phyloP scores from a whole-genome alignment of 2,113 vertebrate genomes.

The Panurus biarmicus region DNA sequence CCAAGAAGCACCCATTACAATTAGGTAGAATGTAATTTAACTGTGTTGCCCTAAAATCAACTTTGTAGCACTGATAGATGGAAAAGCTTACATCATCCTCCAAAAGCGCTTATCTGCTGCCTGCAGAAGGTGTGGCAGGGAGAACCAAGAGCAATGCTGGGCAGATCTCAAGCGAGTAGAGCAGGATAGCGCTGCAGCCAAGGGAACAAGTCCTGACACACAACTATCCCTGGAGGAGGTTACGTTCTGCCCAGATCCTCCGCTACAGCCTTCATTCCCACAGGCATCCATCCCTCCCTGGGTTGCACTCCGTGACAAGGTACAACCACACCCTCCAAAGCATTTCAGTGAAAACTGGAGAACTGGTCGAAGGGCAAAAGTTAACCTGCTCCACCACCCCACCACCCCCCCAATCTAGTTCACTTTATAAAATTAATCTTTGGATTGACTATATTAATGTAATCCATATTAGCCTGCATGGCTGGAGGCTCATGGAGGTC shows the following conservation, averaged over 20 bases:
- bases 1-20: not conserved
- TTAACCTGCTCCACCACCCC: not conserved
- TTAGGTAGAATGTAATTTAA: not conserved
- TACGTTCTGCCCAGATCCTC: not conserved
- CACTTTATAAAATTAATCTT: not conserved
- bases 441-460: not conserved
- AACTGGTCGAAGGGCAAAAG: not conserved
- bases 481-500: not conserved
- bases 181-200: not conserved
- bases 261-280: not conserved
- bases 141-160: not conserved
- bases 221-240: not conserved
- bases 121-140: constrained; percentile 1
- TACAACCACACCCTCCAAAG: constrained; percentile 3
- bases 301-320: not conserved
- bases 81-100: constrained; percentile 20
- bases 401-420: not conserved
- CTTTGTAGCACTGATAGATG: not conserved
- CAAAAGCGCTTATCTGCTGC: not conserved
- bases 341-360: not conserved
- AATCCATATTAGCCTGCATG: not conserved
- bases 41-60: not conserved
- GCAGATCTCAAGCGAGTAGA: not conserved
- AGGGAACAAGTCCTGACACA: constrained; percentile 41
- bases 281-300: not conserved